Evolutionary conservation across 2,888 invertebrate genomes (phyloP).

Genomic region (Dendrolimus houi): DNA sequence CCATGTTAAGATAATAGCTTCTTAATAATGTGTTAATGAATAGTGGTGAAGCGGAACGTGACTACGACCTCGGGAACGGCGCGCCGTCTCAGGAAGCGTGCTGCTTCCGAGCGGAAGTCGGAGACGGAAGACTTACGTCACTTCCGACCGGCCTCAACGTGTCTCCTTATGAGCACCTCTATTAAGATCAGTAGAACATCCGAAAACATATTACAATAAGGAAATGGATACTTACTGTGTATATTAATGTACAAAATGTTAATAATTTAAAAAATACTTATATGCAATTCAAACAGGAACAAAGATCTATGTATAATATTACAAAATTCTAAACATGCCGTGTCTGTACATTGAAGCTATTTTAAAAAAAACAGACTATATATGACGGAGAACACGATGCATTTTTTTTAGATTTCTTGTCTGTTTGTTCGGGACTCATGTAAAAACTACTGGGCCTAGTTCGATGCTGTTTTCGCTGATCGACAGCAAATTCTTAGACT

Average conservation of each 20-base stretch:
- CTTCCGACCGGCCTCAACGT: conserved; percentile 37
- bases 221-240: conserved; percentile 1
- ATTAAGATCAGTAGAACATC: conserved; percentile 10
- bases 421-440: no score
- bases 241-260: not conserved
- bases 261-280: no score
- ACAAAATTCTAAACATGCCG: no score
- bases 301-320: no score
- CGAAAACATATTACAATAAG: conserved; percentile 2
- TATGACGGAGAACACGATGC: no score
- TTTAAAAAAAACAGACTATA: no score
- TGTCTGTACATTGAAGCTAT: no score
- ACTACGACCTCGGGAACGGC: conserved; percentile 37
- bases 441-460: no score
- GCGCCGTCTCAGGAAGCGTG: conserved; percentile 41
- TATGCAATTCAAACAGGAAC: no score
- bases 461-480: no score
- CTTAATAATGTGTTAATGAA: conserved; percentile 8
- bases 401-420: no score
- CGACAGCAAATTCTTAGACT: no score
- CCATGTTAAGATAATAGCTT: not conserved
- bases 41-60: conserved; percentile 25
- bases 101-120: conserved; percentile 61
- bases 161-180: conserved; percentile 14
- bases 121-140: conserved; percentile 42